phyloP scores from a whole-genome alignment of 2,888 invertebrate genomes.

The Idaea aversata region DNA sequence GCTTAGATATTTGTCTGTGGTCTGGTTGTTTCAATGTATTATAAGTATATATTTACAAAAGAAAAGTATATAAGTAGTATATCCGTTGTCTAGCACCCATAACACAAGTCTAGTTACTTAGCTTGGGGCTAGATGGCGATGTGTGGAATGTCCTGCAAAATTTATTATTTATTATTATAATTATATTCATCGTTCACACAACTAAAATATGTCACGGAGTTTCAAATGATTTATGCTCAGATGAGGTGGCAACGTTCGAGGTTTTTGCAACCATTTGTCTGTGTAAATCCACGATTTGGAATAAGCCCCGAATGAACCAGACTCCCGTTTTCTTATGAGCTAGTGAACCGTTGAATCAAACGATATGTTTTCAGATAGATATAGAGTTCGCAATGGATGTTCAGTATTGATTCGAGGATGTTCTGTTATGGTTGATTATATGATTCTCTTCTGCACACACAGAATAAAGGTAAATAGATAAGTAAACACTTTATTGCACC shows the following conservation, averaged over 20 bases:
- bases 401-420: not conserved
- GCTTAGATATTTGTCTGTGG: no score
- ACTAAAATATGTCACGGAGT: not conserved
- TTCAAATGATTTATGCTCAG: not conserved
- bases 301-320: not conserved
- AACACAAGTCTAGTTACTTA: no score
- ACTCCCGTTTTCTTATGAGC: conserved; percentile 26
- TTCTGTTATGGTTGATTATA: not conserved
- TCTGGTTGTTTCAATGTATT: no score
- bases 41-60: no score
- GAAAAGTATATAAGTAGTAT: no score
- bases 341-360: conserved; percentile 26
- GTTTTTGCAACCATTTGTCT: not conserved
- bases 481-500: no score
- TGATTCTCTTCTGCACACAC: no score
- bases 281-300: not conserved
- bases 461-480: no score
- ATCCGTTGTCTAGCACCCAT: no score
- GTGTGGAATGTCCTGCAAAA: no score
- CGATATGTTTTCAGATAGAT: conserved; percentile 13
- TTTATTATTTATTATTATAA: no score
- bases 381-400: conserved; percentile 7
- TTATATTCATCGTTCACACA: not conserved
- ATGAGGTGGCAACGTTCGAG: not conserved
- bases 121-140: no score